Conservation (phyloP, 2,888 invertebrate genomes). For the Philereme vetulata region DNA sequence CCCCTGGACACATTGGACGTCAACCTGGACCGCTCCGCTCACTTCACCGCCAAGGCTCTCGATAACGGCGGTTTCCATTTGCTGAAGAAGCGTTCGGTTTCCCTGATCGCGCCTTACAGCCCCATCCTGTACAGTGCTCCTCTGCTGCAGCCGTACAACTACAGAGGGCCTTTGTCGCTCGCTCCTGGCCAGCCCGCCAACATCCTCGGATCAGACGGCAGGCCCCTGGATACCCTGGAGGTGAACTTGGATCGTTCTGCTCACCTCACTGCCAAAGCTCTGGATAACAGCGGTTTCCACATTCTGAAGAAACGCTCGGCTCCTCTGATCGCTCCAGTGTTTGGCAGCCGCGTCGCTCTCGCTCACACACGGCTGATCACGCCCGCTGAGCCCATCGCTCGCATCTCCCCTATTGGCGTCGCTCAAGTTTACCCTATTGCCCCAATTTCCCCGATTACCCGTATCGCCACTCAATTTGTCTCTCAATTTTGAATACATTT, state of each 20-base stretch:
- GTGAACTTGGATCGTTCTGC: slow-evolving; percentile 76
- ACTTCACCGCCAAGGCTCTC: slow-evolving; percentile 67
- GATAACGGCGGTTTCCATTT: slow-evolving; percentile 58
- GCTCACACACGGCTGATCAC: slow-evolving; percentile 34
- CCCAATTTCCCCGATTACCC: slow-evolving; percentile 28
- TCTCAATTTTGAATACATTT: slow-evolving; percentile 45
- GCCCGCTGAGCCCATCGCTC: slow-evolving; percentile 37
- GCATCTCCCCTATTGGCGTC: slow-evolving; percentile 21
- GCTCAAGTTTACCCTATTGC: slow-evolving; percentile 13
- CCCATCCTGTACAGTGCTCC: slow-evolving; percentile 38
- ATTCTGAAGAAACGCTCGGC: slow-evolving; percentile 65
- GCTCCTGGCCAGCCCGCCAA: slow-evolving; percentile 75
- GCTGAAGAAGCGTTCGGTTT: slow-evolving; percentile 65
- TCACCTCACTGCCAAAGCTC: slow-evolving; percentile 61
- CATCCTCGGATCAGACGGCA: slow-evolving; percentile 70
- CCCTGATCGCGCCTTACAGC: slow-evolving; percentile 34
- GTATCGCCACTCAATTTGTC: slow-evolving; percentile 37
- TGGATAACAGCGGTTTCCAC: slow-evolving; percentile 46
- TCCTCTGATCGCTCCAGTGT: slow-evolving; percentile 40
- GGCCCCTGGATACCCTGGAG: slow-evolving; percentile 73
- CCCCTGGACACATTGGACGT: slow-evolving; percentile 76
- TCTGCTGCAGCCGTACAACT: slow-evolving; percentile 45
- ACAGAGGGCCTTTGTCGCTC: slow-evolving; percentile 73
- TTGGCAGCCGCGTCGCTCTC: slow-evolving; percentile 37
- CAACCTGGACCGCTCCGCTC: slow-evolving; percentile 73